Base-by-base conservation (phyloP, 2,113 vertebrate species). In the Nannobrachium achirus region DNA sequence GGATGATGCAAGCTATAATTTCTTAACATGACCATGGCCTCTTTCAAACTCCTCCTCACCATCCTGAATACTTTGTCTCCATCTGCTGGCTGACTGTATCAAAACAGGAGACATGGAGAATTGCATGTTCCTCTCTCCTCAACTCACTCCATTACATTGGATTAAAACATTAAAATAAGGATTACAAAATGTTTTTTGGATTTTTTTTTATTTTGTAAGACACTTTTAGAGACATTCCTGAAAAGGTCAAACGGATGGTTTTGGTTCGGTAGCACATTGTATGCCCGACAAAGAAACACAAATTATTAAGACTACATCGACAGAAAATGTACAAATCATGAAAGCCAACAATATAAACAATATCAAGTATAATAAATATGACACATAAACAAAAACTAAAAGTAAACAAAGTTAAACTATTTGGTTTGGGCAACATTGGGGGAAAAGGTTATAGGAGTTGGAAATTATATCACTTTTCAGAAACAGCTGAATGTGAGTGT, bases 341-440 rank as follows among this genome's bases (percentile, higher is more conserved):
- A 81, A 85, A 75, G 81, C 74, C 88, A 91, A 90, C 68, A 81
- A 86, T 89, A 90, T 85, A 88, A 89, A 90, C 83, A 88, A 81
- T 85, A 83, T 85, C 79, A 89, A 75, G 83, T 81, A 82, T 85
- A 93, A 93, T 93, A 93, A 93, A 93, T 93, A 92, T 88, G 59
- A 93, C 85, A 89, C 79, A 90, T 71, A 89, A 74, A 91, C 79
- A 84, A 80, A 33, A 88, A 77, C 51, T 71, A 69, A 78, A 85
- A 86, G 83, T 89, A 89, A 89, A 91, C 86, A 81, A 72, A 76
- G 78, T 87, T 81, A 86, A 87, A 75, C 81, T 83, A 81, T 89
- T 87, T 88, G 80, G 76, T 85, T 80, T 79, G 82, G 86, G 75
- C 20, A 15, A 70, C 41, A 63, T 83, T 87, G 82, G 79, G 67